Evolutionary conservation across 2,797 vertebrate species (phyloP), one percentile per base, ranked within the genome.

Genomic region (Microctenopoma steveboyesi): DNA sequence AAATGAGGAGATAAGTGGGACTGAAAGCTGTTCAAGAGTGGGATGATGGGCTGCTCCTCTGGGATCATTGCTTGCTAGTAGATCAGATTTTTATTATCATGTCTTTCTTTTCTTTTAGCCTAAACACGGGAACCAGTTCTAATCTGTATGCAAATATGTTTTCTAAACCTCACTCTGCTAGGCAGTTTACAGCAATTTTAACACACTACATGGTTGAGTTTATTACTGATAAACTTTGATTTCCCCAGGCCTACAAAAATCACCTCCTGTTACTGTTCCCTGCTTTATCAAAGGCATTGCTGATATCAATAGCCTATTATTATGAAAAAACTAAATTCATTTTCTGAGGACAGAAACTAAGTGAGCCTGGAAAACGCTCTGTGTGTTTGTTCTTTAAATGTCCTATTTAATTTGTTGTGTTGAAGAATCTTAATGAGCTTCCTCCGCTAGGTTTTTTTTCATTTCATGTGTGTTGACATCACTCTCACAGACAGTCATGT

Each of bases 1-100:
- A 81, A 73, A 81, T 64, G 69, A 74, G 78, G 43, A 81, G 56
- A 62, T 64, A 59, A 82, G 65, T 73, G 58, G 61, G 48, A 63
- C 15, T 63, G 64, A 78, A 72, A 60, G 64, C 60, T 49, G 56
- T 25, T 66, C 2, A 10, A 56, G 64, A 37, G 40, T 37, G 33
- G 42, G 42, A 58, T 27, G 69, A 59, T 15, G n/a, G 7, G 39
- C 16, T 3, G 43, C 61, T 60, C 78, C 69, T 61, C 37, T 22
- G 49, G 68, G 76, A 78, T n/a, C 30, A 64, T 37, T n/a, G 27
- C 51, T 15, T 30, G 4, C 25, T 76, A 42, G 42, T 33, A n/a
- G 28, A 46, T 75, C 54, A 48, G 51, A 48, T 55, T 25, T 13
- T 4, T 50, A 27, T 69, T 45, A 60, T 69, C 33, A 33, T 53